Evolutionary conservation across 2,113 vertebrate species (phyloP).

Genomic region (Macrotis lagotis): DNA sequence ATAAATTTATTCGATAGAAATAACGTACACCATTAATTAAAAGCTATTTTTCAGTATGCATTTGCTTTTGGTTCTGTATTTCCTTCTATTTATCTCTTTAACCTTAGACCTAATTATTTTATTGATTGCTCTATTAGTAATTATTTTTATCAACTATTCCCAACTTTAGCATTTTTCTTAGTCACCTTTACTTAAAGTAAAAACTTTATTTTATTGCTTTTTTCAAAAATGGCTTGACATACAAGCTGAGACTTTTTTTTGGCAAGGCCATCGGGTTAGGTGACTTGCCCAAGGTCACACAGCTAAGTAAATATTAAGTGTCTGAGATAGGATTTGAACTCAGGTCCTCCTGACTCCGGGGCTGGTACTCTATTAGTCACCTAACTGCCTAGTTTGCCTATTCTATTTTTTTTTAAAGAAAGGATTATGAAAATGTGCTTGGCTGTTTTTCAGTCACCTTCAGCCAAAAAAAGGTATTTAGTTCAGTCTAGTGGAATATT

Average conservation of each 20-base stretch:
- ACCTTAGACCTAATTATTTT: background rate
- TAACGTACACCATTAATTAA: background rate
- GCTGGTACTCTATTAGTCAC: too few relatives aligned
- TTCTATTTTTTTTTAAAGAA: background rate
- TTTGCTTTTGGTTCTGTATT: background rate
- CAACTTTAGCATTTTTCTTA: background rate
- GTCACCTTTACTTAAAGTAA: background rate
- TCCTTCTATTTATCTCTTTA: background rate
- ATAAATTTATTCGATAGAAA: background rate
- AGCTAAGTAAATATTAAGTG: too few relatives aligned
- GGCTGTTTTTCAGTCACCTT: background rate
- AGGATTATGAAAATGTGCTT: background rate
- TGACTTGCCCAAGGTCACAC: too few relatives aligned
- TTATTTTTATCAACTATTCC: background rate
- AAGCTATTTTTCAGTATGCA: background rate
- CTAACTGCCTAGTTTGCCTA: too few relatives aligned
- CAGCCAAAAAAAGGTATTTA: background rate
- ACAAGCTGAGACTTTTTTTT: background rate
- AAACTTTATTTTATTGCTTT: too few relatives aligned
- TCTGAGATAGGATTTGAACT: too few relatives aligned
- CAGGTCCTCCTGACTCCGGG: too few relatives aligned
- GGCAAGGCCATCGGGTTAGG: too few relatives aligned
- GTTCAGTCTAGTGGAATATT: background rate
- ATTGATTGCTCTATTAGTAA: background rate
- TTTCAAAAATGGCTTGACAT: background rate